phyloP scores from a whole-genome alignment of 2,797 vertebrate genomes.

The Ctenosaura bakeri region DNA sequence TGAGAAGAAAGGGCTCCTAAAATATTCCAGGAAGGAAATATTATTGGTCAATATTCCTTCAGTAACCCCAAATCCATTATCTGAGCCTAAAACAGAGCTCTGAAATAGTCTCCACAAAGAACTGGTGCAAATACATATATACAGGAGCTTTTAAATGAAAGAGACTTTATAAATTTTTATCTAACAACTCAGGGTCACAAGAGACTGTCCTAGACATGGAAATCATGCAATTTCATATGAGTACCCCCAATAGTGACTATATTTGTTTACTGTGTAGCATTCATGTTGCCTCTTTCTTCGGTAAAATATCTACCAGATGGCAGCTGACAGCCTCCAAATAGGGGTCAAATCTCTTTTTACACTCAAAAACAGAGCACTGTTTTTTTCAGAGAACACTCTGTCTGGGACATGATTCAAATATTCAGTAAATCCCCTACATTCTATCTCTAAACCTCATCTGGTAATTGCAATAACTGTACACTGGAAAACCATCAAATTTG shows the following conservation, averaged over 20 bases:
- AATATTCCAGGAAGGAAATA: conserved; percentile 20
- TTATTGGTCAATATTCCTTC: conserved; percentile 35
- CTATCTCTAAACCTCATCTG: not conserved
- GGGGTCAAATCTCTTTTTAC: not conserved
- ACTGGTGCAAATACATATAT: not conserved
- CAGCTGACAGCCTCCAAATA: not conserved
- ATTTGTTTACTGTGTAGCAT: not conserved
- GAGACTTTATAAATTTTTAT: not conserved
- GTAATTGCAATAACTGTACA: not conserved
- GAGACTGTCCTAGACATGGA: not conserved
- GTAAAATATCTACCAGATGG: not conserved
- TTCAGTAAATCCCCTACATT: not conserved
- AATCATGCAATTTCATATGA: not conserved
- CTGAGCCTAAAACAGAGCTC: conserved; percentile 41
- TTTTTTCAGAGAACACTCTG: not conserved
- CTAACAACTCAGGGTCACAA: not conserved
- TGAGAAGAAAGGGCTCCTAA: not conserved
- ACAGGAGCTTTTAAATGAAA: not conserved
- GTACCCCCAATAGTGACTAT: not conserved
- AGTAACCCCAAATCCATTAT: conserved; percentile 35
- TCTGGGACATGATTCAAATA: not conserved
- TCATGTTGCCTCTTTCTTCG: not conserved
- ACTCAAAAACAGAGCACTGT: not conserved
- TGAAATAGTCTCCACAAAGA: conserved; percentile 50
- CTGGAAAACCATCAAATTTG: not conserved